Conservation (phyloP, 2,888 invertebrate species). For the Melieria omissa region DNA sequence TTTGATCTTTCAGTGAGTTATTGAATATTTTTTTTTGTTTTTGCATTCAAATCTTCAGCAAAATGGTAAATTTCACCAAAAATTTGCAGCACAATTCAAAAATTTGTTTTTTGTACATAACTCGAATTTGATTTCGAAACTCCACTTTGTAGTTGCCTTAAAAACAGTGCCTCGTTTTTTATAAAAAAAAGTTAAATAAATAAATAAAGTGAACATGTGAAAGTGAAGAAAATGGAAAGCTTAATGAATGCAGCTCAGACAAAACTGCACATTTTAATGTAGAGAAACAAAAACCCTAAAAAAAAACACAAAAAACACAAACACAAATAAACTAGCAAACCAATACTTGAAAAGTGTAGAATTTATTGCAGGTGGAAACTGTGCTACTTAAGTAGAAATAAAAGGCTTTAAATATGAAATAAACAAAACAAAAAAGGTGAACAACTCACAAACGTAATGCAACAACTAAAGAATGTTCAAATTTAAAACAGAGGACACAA, state of each 20-base stretch:
- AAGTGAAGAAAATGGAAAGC: conserved; percentile 28
- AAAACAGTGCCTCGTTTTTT: conserved; percentile 79
- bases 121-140: no score
- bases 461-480: conserved; percentile 38
- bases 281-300: conserved; percentile 9
- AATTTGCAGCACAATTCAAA: no score
- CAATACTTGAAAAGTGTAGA: conserved; percentile 30
- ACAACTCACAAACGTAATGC: conserved; percentile 6
- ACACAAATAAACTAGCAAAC: conserved; percentile 19
- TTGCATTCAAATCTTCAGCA: no score
- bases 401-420: conserved; percentile 1
- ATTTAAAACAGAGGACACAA: conserved; percentile 19
- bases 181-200: conserved; percentile 47
- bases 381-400: conserved; percentile 51
- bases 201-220: conserved; percentile 34
- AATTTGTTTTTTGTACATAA: no score
- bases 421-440: conserved; percentile 16
- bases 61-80: no score
- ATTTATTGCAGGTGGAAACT: conserved; percentile 56
- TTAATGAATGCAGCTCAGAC: conserved; percentile 17
- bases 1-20: no score
- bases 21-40: no score
- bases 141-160: conserved; percentile 85
- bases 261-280: conserved; percentile 24
- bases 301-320: neutral